Percentiles rank a stretch among this genome's conserved stretches.
These are phyloP conservation scores for Montipora cactus DNA, from an alignment of 64 coral and sea anemone genomes.

Conservation along the genomic window DNA sequence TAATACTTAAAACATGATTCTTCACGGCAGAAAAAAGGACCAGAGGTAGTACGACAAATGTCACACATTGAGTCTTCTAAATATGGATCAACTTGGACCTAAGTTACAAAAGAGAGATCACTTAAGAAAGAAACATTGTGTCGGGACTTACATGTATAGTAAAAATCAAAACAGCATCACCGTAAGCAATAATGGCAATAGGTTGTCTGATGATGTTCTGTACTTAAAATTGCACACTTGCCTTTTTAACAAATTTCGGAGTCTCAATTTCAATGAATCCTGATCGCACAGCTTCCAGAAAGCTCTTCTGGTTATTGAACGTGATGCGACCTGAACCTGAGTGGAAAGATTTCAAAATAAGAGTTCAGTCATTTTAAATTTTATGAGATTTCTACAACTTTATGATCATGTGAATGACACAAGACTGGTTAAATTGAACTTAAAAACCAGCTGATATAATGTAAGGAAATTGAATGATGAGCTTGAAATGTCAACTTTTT, in stretches of 20 bases:
- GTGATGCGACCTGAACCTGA: constrained; percentile 96
- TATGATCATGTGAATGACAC: too few relatives aligned
- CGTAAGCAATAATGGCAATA: too few relatives aligned
- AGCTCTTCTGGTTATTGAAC: constrained; percentile 98
- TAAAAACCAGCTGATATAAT: too few relatives aligned
- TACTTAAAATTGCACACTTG: constrained; percentile 6
- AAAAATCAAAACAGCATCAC: too few relatives aligned
- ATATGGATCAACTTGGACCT: constrained; percentile 99
- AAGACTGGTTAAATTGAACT: too few relatives aligned
- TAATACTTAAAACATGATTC: constrained; percentile 97
- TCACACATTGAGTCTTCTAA: constrained; percentile 96
- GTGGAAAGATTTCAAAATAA: too few relatives aligned
- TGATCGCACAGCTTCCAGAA: constrained; percentile 93
- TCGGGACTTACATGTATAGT: too few relatives aligned
- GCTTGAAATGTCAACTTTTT: too few relatives aligned
- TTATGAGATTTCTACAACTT: too few relatives aligned
- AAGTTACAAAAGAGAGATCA: neutral
- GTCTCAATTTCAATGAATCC: constrained; percentile 99
- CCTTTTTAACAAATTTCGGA: constrained; percentile 99
- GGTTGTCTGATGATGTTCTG: neutral
- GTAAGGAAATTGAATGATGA: too few relatives aligned
- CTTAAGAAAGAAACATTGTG: too few relatives aligned
- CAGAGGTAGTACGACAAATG: constrained; percentile 90
- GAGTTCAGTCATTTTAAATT: too few relatives aligned
- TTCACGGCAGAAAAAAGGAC: constrained; percentile 99